These are phyloP conservation scores for Belonocnema kinseyi DNA, from an alignment of 1,140 invertebrate species.

Conservation along the genomic window DNA sequence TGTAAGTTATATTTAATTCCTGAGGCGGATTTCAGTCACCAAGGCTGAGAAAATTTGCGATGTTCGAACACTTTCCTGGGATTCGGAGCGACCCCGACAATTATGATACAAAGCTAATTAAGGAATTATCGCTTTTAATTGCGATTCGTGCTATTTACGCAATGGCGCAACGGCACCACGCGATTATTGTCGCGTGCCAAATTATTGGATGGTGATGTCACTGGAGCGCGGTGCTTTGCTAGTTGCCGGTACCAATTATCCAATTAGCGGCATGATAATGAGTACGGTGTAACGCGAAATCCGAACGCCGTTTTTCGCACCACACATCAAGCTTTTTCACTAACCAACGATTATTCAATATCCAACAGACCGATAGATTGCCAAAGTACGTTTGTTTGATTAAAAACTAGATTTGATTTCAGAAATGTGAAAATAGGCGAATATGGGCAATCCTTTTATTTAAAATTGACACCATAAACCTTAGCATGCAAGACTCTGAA, in stretches of 20 bases:
- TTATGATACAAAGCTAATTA: conserved; percentile 50
- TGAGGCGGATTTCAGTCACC: neutral
- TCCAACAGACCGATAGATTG: too few relatives aligned
- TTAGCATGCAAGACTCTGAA: too few relatives aligned
- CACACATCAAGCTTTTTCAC: neutral
- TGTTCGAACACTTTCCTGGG: conserved; percentile 5
- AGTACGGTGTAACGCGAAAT: neutral
- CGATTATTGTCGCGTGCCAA: conserved; percentile 66
- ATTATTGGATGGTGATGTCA: conserved; percentile 67
- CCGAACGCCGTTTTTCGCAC: neutral
- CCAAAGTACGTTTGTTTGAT: too few relatives aligned
- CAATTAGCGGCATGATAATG: conserved; percentile 51
- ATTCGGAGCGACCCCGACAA: conserved; percentile 8
- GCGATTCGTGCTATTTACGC: conserved; percentile 59
- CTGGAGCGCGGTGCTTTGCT: conserved; percentile 51
- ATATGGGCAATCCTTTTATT: too few relatives aligned
- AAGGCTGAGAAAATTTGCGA: conserved; percentile 18
- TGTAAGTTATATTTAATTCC: neutral
- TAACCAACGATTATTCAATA: too few relatives aligned
- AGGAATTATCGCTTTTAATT: conserved; percentile 63
- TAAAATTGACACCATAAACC: too few relatives aligned
- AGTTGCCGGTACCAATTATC: conserved; percentile 59
- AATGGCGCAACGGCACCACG: conserved; percentile 45
- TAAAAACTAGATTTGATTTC: too few relatives aligned
- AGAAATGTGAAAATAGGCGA: too few relatives aligned